A percentile compares a stretch with the other conserved stretches of the same genome.
These are phyloP conservation scores for Chascanopsetta lugubris DNA, from an alignment of 2,113 vertebrate species.

Conservation along the genomic window DNA sequence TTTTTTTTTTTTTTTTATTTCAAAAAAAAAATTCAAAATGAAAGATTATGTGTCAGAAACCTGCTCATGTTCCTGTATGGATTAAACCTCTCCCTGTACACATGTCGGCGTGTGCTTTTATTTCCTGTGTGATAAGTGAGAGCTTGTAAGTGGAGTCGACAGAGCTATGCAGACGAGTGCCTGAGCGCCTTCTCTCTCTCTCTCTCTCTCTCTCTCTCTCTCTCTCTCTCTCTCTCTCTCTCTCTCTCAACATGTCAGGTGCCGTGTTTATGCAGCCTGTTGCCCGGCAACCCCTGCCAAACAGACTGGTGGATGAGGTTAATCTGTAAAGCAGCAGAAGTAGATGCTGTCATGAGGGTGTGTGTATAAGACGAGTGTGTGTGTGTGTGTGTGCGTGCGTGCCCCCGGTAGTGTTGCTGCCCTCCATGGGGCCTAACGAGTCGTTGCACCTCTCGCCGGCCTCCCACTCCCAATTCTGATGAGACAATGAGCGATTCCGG, in stretches of 20 bases:
- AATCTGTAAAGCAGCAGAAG: conserved; percentile 56
- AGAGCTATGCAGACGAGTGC: conserved; percentile 41
- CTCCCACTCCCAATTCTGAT: conserved; percentile 1
- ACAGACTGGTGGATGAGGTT: conserved; percentile 54
- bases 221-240: conserved; percentile 41
- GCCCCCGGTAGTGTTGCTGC: too few species aligned
- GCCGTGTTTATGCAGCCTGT: conserved; percentile 66
- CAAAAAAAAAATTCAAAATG: background rate
- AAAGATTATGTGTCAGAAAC: background rate
- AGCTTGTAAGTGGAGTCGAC: conserved; percentile 29
- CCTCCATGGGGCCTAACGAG: conserved; percentile 49
- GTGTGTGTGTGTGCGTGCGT: conserved; percentile 9
- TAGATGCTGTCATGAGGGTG: conserved; percentile 46
- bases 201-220: conserved; percentile 1
- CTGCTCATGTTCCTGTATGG: background rate
- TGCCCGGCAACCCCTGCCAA: conserved; percentile 71
- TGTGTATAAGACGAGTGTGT: too few species aligned
- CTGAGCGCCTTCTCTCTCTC: conserved; percentile 51
- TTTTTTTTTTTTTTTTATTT: too few species aligned
- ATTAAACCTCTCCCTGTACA: background rate
- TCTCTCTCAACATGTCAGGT: conserved; percentile 71
- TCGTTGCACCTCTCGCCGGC: conserved; percentile 27
- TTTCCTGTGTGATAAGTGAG: conserved; percentile 41
- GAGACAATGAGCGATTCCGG: conserved; percentile 3
- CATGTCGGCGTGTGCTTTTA: conserved; percentile 23